Base-by-base conservation (phyloP, 2,113 vertebrate genomes). In the Oxyruncus cristatus region DNA sequence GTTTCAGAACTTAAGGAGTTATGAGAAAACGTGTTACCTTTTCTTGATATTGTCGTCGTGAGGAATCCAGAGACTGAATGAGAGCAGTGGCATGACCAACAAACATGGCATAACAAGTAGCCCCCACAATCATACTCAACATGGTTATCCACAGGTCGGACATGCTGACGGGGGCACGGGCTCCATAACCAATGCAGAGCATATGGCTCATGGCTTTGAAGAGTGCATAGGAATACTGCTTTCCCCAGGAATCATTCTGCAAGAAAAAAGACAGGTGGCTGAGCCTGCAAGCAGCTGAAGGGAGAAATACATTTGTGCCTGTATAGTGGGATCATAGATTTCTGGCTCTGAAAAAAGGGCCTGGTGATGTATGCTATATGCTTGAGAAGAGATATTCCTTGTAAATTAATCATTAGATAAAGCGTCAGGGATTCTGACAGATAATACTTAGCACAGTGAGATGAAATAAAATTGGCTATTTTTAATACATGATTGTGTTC, bases 141-240 rank as follows among this genome's bases (percentile, higher is more conserved):
- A 99, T 99, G 65, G 99, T 99, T 93, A 99, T 99, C 99, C 99
- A 99, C 89, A 99, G 98, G 97, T 99, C 99, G 0, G 99, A 99
- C 99, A 99, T 99, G 98, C 99, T 99, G 94, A 99, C 99, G 0
- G 99, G 99, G 8, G 99, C 99, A 1, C 99, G 98, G 67, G 99
- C 99, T 7, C 99, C 99, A 3, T 99, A 99, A 23, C 99, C 99
- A 28, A 99, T 99, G 95, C 99, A 99, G 59, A 99, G 98, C 99
- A 99, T 99, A 91, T 99, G 99, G 97, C 99, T 99, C 99, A 99
- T 99, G 46, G 99, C 99, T 98, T 99, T 99, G 98, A 99, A 99
- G 96, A 99, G 99, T 24, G 99, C 99, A 1, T 99, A 99, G 0
- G 99, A 99, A 92, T 99, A 99, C 96, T 99, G 99, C 97, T 99